Conservation (phyloP, 2,888 invertebrate species). For the Pterobdella sp. region DNA sequence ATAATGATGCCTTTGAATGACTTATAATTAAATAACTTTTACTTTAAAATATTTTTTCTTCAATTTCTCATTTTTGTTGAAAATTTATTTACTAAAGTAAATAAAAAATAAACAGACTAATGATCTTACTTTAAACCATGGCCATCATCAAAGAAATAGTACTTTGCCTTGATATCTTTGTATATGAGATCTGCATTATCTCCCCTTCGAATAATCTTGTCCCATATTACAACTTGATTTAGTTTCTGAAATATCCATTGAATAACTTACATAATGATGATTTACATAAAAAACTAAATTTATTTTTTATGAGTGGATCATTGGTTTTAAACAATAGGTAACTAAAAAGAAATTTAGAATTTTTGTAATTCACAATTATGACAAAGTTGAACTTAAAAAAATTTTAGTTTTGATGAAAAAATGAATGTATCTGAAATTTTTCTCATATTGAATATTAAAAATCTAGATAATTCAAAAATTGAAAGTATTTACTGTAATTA, state of each 20-base stretch:
- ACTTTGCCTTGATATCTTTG: slow-evolving; percentile 90
- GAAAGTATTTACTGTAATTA: too few species aligned
- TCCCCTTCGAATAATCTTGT: slow-evolving; percentile 88
- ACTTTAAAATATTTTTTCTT: not conserved
- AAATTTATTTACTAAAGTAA: too few species aligned
- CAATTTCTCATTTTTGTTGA: not conserved
- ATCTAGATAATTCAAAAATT: too few species aligned
- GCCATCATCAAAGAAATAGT: slow-evolving; percentile 99
- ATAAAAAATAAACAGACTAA: too few species aligned
- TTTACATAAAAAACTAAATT: not conserved
- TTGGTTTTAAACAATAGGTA: not conserved
- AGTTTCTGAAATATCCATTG: too few species aligned
- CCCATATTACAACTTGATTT: slow-evolving; percentile 84
- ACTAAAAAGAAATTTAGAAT: not conserved
- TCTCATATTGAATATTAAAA: too few species aligned
- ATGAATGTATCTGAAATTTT: too few species aligned
- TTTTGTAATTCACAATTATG: not conserved
- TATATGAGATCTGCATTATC: slow-evolving; percentile 87
- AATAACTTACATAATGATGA: slow-evolving; percentile 28
- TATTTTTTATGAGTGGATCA: not conserved
- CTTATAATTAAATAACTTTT: not conserved
- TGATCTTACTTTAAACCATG: slow-evolving; percentile 85
- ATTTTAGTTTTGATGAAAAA: too few species aligned
- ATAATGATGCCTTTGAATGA: not conserved
- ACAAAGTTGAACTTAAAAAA: not conserved